Evolutionary conservation across 2,797 vertebrate species (phyloP), one percentile per base, ranked within the genome.

Genomic region (Perodicticus potto): DNA sequence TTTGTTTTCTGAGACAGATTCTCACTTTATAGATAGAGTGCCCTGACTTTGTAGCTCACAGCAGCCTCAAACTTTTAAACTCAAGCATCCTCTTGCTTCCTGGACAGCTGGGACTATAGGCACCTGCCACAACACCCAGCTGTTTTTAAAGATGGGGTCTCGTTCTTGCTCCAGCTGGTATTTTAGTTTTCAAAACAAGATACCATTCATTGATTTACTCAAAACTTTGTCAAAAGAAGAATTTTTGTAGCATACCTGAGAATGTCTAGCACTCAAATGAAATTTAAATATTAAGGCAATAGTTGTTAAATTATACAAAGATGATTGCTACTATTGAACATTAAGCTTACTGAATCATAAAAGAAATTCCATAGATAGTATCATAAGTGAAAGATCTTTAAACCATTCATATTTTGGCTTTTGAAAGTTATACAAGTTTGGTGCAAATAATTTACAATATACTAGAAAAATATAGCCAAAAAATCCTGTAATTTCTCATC

Each of bases 391-490:
- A 16, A 86, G 20, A 86, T 19, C 2, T 77, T 91, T 53, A 82
- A 91, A 45, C 3, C 78, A 81, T 63, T 81, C 69, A 82, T 73
- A 93, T 86, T 96, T 89, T 65, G 69, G 25, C 72, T 95, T 86
- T 53, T 86, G 67, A 88, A 87, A 43, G 10, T 59, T 89, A 59
- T 65, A 23, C 4, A 91, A 89, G 27, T 29, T 92, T 69, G 88
- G 49, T 88, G 40, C 16, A 91, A 32, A 84, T 80, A 74, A 91
- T 49, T 89, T 91, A 65, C 2, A 65, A 19, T 80, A 45, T 76
- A 93, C 69, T 3, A 72, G 11, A 55, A 89, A 86, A 94, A 5
- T 43, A 19, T 74, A 78, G 84, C 20, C 45, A 23, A 82, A 49
- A 59, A 34, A 23, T 5, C 9, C 32, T 90, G 25, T 57, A 63